A percentile compares a stretch with the other conserved stretches of the same genome.
These are phyloP conservation scores for Danio tinwini DNA, from an alignment of 2,797 vertebrate genomes.

Conservation along the genomic window DNA sequence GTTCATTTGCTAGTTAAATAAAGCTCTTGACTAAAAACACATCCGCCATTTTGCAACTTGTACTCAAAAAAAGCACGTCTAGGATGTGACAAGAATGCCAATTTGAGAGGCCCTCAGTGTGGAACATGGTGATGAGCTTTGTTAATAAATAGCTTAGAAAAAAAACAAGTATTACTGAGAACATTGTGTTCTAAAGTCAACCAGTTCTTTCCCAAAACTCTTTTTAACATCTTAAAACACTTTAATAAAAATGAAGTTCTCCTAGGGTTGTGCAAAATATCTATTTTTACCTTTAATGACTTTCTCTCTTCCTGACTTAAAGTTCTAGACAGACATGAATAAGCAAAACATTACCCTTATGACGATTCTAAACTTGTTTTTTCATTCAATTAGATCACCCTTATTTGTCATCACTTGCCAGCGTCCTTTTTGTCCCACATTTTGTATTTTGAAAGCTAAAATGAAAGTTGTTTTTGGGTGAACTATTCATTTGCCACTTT, in stretches of 20 bases:
- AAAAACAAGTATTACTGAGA: neutral
- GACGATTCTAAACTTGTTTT: neutral
- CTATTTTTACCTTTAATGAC: neutral
- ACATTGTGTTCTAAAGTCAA: neutral
- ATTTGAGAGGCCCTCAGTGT: slow-evolving; percentile 65
- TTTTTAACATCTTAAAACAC: neutral
- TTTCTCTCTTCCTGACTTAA: neutral
- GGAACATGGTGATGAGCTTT: slow-evolving; percentile 58
- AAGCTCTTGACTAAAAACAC: slow-evolving; percentile 59
- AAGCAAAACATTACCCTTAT: neutral
- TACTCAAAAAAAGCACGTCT: slow-evolving; percentile 71
- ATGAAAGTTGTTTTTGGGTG: neutral
- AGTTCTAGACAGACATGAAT: neutral
- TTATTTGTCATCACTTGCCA: neutral
- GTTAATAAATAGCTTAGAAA: slow-evolving; percentile 75
- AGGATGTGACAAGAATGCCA: slow-evolving; percentile 81
- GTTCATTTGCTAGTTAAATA: slow-evolving; percentile 60
- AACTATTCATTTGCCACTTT: slow-evolving; percentile 10
- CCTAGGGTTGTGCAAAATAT: neutral
- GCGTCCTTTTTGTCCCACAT: neutral
- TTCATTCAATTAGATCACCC: neutral
- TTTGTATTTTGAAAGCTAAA: no score
- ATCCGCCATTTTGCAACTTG: slow-evolving; percentile 69
- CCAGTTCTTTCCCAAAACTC: neutral
- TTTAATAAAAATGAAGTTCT: neutral